Base-by-base conservation (phyloP, 2,888 invertebrate genomes). In the Venustoraphidia nigricollis region DNA sequence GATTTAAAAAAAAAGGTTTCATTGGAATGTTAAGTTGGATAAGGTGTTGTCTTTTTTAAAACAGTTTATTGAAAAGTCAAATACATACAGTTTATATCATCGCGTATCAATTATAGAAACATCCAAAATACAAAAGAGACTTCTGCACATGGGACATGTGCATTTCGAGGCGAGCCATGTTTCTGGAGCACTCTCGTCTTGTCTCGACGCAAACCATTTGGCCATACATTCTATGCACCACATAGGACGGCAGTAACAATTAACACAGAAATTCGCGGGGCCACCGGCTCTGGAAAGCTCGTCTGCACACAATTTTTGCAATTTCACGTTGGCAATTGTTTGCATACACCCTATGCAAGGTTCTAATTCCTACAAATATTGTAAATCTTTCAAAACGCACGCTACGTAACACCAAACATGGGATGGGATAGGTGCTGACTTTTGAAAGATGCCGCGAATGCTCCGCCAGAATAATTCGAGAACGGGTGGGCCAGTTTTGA, bases 291-390 rank as follows among this genome's bases (percentile, higher is more conserved):
- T 27, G 6, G 27, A 27, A 9, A 53, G 52, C n/a, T 63, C 68
- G 14, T 65, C 64, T 27, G 59, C 64, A 61, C 90, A 93, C 47
- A 75, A 75, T 57, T 81, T 83, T 54, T 74, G 74, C 47, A 89
- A 71, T 66, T 90, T 93, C 45, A 86, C 82, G 63, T 90, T 83
- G 0, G 93, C 82, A 17, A 66, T 67, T 11, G 72, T 74, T 59
- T 83, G 79, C 84, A 92, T 87, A 60, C 94, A 94, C 1, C 93
- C 93, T 53, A 92, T 87, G 61, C 94, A 94, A 50, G 76, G 72
- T 53, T 92, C 91, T 38, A 80, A 61, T 53, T 84, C 83, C 82
- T 90, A 62, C 48, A 62, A 58, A 53, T 54, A 51, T 6, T 27
- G 27, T 3, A 27, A 27, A 27, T 3, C 6, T 27, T 27, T 27